A percentile compares a stretch with the other conserved stretches of the same genome.
phyloP scores from a whole-genome alignment of 2,113 vertebrate species.

The Trogon surrucura region DNA sequence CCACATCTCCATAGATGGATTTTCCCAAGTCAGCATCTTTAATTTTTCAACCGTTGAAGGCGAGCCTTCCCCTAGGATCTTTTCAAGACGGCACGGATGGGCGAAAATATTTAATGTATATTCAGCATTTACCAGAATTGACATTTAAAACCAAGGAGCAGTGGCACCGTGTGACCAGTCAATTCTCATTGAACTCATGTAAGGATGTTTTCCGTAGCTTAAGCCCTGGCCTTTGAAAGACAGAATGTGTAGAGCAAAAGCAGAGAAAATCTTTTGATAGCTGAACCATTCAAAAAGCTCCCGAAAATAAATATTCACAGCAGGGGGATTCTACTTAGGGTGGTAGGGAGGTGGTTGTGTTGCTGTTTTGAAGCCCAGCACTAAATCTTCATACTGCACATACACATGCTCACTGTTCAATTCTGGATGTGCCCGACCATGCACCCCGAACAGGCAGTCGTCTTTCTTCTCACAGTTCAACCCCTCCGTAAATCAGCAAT shows the following conservation, averaged over 20 bases:
- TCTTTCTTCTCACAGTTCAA: neutral
- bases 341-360: neutral
- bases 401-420: neutral
- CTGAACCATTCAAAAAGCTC: neutral
- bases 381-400: neutral
- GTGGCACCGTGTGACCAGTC: neutral
- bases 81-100: neutral
- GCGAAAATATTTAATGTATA: neutral
- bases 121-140: neutral
- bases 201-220: neutral
- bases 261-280: neutral
- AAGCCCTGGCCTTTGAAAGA: neutral
- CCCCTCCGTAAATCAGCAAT: neutral
- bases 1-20: neutral
- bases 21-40: neutral
- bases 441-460: neutral
- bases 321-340: neutral
- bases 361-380: neutral
- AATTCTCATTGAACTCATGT: neutral
- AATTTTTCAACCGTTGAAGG: neutral
- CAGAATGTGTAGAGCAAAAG: neutral
- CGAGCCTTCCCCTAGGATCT: neutral
- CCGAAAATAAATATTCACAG: neutral
- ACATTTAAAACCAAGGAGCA: neutral
- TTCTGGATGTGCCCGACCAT: neutral